Evolutionary conservation across 2,113 vertebrate species (phyloP).

Genomic region (Otolemur garnettii): DNA sequence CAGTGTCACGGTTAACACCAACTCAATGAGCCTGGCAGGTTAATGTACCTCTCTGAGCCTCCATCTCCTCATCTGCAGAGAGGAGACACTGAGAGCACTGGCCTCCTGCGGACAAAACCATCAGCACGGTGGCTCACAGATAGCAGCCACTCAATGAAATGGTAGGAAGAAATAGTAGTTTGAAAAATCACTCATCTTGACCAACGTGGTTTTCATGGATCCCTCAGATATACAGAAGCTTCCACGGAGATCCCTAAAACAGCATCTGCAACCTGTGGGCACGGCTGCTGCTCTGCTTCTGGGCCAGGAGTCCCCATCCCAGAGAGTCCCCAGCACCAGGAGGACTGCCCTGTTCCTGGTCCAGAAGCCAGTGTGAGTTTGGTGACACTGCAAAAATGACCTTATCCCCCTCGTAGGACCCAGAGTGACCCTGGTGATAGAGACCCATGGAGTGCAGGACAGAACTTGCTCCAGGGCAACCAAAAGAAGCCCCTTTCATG

Average conservation of each 20-base stretch:
- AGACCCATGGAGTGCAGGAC: no score
- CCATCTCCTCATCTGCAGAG: background rate
- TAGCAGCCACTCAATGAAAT: background rate
- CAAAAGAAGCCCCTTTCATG: background rate
- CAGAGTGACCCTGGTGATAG: background rate
- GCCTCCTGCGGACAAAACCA: background rate
- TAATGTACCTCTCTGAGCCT: background rate
- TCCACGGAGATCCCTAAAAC: rapidly evolving
- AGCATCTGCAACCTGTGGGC: background rate
- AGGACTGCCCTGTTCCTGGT: background rate
- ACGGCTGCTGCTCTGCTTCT: background rate
- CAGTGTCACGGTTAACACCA: rapidly evolving
- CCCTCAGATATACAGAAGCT: background rate
- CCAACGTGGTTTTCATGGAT: background rate
- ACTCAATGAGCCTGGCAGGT: background rate
- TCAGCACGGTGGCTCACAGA: background rate
- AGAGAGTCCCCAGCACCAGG: rapidly evolving
- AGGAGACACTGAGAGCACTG: background rate
- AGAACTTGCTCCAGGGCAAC: background rate
- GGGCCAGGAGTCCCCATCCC: background rate
- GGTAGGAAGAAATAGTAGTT: background rate
- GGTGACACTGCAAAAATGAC: no score
- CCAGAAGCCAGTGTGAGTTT: background rate
- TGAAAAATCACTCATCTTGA: background rate
- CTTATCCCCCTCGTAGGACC: background rate